A percentile compares a stretch with the other conserved stretches of the same genome.
These are phyloP conservation scores for Coptodon bakossiorum DNA, from an alignment of 2,113 vertebrate genomes.

Conservation along the genomic window DNA sequence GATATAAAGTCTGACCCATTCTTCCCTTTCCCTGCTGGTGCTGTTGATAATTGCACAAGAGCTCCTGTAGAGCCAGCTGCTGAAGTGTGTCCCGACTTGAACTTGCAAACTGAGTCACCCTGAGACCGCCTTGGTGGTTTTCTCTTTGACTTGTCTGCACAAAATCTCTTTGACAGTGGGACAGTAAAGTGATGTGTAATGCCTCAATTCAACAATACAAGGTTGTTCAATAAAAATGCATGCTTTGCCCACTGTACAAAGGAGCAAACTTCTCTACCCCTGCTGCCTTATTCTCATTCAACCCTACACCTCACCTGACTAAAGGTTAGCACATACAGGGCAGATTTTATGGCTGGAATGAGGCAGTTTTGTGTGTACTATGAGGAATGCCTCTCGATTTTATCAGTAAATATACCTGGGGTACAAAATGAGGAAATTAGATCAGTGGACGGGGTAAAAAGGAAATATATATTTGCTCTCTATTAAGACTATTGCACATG, in stretches of 20 bases:
- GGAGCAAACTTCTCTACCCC: background rate
- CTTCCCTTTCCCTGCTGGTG: slow-evolving; percentile 40
- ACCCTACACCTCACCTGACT: background rate
- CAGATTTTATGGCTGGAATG: slow-evolving; percentile 1
- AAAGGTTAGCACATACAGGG: background rate
- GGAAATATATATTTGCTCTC: slow-evolving; percentile 32
- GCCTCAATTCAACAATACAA: background rate
- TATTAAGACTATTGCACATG: slow-evolving; percentile 47
- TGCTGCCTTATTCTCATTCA: background rate
- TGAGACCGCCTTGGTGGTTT: slow-evolving; percentile 29
- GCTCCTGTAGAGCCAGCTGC: slow-evolving; percentile 67
- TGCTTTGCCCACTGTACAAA: background rate
- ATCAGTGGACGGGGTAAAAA: slow-evolving; percentile 40
- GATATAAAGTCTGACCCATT: slow-evolving; percentile 44
- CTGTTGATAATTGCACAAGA: slow-evolving; percentile 64
- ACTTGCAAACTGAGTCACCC: slow-evolving; percentile 62
- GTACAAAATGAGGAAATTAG: slow-evolving; percentile 32
- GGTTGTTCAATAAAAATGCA: background rate
- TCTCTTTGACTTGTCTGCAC: slow-evolving; percentile 23
- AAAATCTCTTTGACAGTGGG: background rate
- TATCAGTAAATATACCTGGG: background rate
- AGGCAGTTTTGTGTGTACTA: background rate
- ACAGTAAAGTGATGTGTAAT: background rate
- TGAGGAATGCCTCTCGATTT: background rate
- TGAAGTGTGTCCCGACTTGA: slow-evolving; percentile 65